Evolutionary conservation across 2,888 invertebrate genomes (phyloP).

Genomic region (Andrena chrysosceles): DNA sequence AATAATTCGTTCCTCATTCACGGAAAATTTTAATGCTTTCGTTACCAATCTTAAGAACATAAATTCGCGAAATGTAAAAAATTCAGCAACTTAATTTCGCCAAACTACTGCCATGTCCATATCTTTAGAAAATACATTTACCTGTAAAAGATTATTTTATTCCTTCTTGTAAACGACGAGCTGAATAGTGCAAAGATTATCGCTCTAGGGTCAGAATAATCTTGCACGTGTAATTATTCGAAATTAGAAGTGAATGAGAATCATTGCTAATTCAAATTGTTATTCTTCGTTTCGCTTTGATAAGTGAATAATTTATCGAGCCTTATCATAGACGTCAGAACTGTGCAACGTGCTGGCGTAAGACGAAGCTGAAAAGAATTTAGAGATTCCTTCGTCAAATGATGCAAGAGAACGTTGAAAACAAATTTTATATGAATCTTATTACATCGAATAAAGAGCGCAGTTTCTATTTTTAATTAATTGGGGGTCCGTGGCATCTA

Average conservation of each 20-base stretch:
- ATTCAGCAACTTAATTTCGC: no score
- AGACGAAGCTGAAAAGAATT: slow-evolving; percentile 14
- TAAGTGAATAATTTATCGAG: slow-evolving; percentile 22
- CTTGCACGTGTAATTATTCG: neutral
- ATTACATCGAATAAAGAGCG: slow-evolving; percentile 7
- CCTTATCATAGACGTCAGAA: slow-evolving; percentile 41
- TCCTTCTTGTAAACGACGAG: neutral
- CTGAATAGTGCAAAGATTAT: neutral
- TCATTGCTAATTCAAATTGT: slow-evolving; percentile 4
- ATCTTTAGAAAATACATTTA: neutral
- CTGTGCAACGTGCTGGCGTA: neutral
- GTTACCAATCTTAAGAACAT: neutral
- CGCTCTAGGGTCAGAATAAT: neutral
- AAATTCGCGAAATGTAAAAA: neutral
- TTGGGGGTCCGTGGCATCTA: no score
- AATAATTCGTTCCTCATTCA: neutral
- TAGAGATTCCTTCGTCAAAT: neutral
- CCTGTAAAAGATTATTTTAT: neutral
- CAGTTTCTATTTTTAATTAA: no score
- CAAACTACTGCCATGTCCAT: no score
- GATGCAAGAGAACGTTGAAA: neutral
- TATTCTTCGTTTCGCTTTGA: slow-evolving; percentile 10
- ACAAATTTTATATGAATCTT: no score
- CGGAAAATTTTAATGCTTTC: neutral
- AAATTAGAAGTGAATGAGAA: neutral